Base-by-base conservation (phyloP, 2,797 vertebrate genomes). In the Dallia pectoralis region DNA sequence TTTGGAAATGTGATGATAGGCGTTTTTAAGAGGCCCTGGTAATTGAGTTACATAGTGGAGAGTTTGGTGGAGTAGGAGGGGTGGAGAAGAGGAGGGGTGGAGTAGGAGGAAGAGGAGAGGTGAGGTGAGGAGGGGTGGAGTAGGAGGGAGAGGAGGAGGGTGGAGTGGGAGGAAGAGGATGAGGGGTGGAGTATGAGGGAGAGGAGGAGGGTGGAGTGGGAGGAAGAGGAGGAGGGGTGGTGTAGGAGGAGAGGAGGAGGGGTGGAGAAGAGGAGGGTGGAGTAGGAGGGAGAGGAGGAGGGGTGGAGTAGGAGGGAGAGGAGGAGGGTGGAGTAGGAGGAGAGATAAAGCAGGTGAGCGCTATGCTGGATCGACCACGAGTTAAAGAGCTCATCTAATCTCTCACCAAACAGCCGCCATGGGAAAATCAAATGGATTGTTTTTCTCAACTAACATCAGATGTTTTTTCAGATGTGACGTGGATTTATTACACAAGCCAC, bases 381-480 rank as follows among this genome's bases (percentile, higher is more conserved):
- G 53, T 25, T 12, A 25, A 59, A 25, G 53, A 14, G 22, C 11
- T 12, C 53, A 11, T 59, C 22, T 59, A n/a, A 59, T 59, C 53
- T 3, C 53, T 59, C 53, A 56, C 9, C 53, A 56, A 56, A 22
- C n/a, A 59, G 22, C 53, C 22, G 18, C 53, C 53, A 27, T 3
- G 25, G 53, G 22, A 59, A 59, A 59, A 59, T 59, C 53, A 27
- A 59, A 59, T 25, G 53, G 53, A 59, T 59, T 59, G 53, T 59
- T 59, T 59, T 59, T 9, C 53, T 59, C 53, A 59, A 59, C 22
- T 12, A 25, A 59, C 25, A 59, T 59, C 53, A 1, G 53, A 59
- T 27, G 22, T 11, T 27, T 59, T 59, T 59, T 59, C 25, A n/a
- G 11, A 59, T 59, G 53, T 59, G 53, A 59, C 53, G 25, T 59